phyloP scores from a whole-genome alignment of 2,888 invertebrate genomes.

The Andrena marginata region DNA sequence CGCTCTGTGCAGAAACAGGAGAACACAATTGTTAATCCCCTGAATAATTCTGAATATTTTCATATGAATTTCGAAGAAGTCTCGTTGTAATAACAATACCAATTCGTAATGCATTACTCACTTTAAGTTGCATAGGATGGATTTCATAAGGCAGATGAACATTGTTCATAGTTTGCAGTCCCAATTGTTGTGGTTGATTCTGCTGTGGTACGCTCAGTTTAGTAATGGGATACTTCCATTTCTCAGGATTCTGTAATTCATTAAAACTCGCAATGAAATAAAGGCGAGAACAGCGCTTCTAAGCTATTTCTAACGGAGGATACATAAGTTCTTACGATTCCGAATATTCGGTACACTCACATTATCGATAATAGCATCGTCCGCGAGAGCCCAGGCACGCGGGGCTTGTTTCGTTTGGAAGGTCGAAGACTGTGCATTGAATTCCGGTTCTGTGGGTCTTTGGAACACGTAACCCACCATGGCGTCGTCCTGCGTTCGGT shows the following conservation, averaged over 20 bases:
- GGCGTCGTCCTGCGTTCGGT: constrained; percentile 93
- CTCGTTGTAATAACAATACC: background rate
- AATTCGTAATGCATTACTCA: constrained; percentile 61
- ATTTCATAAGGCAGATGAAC: constrained; percentile 83
- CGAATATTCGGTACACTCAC: constrained; percentile 86
- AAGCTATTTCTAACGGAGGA: background rate
- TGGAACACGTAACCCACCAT: constrained; percentile 97
- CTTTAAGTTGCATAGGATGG: constrained; percentile 84
- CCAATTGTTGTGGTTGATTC: constrained; percentile 87
- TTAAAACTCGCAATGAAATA: constrained; percentile 53
- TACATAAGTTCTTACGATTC: background rate
- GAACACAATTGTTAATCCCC: constrained; percentile 8
- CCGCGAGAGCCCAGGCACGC: constrained; percentile 92
- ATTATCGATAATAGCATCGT: constrained; percentile 93
- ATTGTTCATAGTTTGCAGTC: constrained; percentile 86
- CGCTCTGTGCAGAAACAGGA: constrained; percentile 84
- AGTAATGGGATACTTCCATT: constrained; percentile 91
- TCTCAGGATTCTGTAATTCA: constrained; percentile 91
- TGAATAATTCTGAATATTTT: no score
- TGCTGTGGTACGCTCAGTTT: constrained; percentile 86
- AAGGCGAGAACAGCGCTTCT: constrained; percentile 11
- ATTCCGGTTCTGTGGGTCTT: constrained; percentile 92
- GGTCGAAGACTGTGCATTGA: constrained; percentile 87
- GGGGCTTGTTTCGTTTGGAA: constrained; percentile 91
- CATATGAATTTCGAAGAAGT: background rate